Percentiles rank a stretch among this genome's conserved stretches.
Evolutionary conservation across 37 sponge, comb jelly and placozoan genomes (phyloP).

Genomic region (Oscarella lobularis): DNA sequence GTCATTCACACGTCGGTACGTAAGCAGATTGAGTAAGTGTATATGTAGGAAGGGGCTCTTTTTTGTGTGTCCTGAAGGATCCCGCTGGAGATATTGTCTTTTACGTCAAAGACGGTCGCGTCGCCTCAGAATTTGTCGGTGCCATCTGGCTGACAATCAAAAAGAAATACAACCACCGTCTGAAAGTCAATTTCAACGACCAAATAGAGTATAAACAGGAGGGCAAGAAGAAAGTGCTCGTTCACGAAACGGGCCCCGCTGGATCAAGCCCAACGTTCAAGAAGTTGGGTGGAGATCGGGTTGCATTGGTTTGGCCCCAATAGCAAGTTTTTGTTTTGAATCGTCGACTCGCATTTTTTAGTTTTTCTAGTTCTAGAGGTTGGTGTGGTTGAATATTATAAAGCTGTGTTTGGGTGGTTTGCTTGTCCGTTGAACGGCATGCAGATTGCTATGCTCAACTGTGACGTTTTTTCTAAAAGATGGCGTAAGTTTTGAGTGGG

Average conservation of each 20-base stretch:
- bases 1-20: constrained; percentile 30
- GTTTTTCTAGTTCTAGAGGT: too few relatives aligned
- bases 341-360: too few relatives aligned
- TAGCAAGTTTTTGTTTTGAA: too few relatives aligned
- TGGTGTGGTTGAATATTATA: too few relatives aligned
- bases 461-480: too few relatives aligned
- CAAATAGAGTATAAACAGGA: constrained; percentile 19
- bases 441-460: too few relatives aligned
- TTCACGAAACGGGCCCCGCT: neutral
- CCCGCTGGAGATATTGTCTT: constrained; percentile 47
- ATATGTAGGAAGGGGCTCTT: neutral
- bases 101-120: constrained; percentile 26
- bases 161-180: constrained; percentile 18
- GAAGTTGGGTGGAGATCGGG: neutral
- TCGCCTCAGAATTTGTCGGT: constrained; percentile 35
- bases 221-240: neutral
- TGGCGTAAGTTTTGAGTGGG: too few relatives aligned
- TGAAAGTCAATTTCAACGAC: constrained; percentile 23
- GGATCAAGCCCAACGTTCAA: neutral
- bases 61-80: constrained; percentile 6
- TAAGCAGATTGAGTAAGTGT: neutral
- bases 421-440: too few relatives aligned
- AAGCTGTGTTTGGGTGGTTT: too few relatives aligned
- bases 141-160: constrained; percentile 27
- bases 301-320: constrained; percentile 1